phyloP scores from a whole-genome alignment of 2,797 vertebrate genomes.

The Pangasius mekongensis region DNA sequence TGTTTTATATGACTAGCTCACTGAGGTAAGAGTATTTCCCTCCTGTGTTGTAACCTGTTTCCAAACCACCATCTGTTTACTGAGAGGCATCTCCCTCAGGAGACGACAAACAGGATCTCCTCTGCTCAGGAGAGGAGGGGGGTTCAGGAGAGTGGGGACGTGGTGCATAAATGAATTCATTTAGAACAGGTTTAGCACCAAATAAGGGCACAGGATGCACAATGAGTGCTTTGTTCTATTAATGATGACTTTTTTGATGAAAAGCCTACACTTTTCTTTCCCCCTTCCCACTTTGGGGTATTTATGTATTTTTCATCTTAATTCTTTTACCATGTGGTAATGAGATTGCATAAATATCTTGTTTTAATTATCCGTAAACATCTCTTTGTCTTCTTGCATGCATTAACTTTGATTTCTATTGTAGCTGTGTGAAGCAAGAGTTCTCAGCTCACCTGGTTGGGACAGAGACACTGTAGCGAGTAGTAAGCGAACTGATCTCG shows the following conservation, averaged over 20 bases:
- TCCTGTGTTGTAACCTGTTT: constrained; percentile 70
- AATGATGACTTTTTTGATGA: constrained; percentile 62
- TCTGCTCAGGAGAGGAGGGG: constrained; percentile 60
- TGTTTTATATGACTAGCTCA: constrained; percentile 24
- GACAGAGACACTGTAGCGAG: constrained; percentile 98
- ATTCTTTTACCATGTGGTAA: constrained; percentile 38
- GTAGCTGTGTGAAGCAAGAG: neutral
- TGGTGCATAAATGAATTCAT: constrained; percentile 84
- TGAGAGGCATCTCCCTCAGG: constrained; percentile 72
- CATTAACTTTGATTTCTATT: constrained; percentile 6
- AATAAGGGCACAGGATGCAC: constrained; percentile 75
- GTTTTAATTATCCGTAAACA: constrained; percentile 34
- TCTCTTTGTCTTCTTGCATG: constrained; percentile 13
- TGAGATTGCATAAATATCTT: constrained; percentile 36
- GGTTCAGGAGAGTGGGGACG: constrained; percentile 42
- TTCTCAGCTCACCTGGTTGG: constrained; percentile 94
- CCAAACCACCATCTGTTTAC: constrained; percentile 78
- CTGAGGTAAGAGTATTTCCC: constrained; percentile 50
- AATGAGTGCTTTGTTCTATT: constrained; percentile 62
- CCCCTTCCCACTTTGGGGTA: constrained; percentile 64
- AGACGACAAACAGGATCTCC: constrained; percentile 76
- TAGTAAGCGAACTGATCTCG: constrained; percentile 98
- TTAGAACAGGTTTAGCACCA: constrained; percentile 75
- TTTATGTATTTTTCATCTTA: constrained; percentile 42
- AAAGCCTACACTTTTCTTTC: constrained; percentile 70